Conservation (phyloP, 2,797 vertebrate species). For the Natrix natrix region DNA sequence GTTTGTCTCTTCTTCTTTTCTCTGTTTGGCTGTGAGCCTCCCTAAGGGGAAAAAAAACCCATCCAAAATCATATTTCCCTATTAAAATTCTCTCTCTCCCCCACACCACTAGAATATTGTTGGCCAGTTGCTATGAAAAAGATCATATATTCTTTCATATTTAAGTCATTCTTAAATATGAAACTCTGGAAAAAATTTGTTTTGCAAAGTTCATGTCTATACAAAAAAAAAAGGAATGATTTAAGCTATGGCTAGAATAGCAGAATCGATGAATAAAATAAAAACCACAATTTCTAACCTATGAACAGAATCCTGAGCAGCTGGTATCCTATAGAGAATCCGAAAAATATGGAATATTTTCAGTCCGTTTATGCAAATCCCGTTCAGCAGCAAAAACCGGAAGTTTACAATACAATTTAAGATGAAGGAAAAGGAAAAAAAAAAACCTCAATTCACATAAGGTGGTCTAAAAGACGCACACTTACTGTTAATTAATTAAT, state of each 20-base stretch:
- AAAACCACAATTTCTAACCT: too few species aligned
- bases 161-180: neutral
- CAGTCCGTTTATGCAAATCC: too few species aligned
- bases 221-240: neutral
- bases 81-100: neutral
- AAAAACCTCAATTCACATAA: too few species aligned
- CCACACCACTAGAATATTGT: neutral
- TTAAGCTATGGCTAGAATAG: neutral
- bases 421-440: too few species aligned
- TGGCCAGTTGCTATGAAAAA: neutral
- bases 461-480: too few species aligned
- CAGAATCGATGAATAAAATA: too few species aligned
- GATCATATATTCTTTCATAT: neutral
- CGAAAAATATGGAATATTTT: too few species aligned
- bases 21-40: conserved; percentile 95
- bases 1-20: conserved; percentile 92
- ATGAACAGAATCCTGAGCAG: too few species aligned
- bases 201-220: neutral
- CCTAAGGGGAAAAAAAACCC: conserved; percentile 62
- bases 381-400: too few species aligned
- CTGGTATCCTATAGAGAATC: too few species aligned
- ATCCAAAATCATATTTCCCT: neutral
- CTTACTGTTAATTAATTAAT: too few species aligned
- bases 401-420: too few species aligned
- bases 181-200: neutral